phyloP scores from a whole-genome alignment of 2,113 vertebrate genomes.

The Panthera tigris region DNA sequence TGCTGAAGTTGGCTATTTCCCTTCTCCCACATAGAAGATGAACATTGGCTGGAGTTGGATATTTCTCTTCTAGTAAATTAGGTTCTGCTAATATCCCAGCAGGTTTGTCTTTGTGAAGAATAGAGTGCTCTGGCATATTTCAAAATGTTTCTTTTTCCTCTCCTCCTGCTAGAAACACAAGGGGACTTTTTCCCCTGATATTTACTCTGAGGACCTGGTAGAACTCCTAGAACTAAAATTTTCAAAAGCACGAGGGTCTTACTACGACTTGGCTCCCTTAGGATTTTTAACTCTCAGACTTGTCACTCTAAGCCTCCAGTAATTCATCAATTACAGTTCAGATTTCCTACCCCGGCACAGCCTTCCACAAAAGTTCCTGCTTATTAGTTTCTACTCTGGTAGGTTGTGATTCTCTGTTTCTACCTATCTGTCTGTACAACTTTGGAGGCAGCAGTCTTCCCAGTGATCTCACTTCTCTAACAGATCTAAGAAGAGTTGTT shows the following conservation, averaged over 20 bases:
- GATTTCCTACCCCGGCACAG: neutral
- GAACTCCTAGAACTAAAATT: conserved; percentile 9
- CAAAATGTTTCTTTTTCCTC: neutral
- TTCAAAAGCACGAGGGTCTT: neutral
- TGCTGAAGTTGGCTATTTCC: neutral
- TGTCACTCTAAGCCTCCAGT: neutral
- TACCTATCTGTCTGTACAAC: neutral
- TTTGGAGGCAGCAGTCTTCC: neutral
- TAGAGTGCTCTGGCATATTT: neutral
- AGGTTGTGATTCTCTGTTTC: neutral
- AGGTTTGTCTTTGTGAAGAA: conserved; percentile 28
- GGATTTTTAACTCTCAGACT: neutral
- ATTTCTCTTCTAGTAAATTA: neutral
- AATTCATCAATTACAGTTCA: neutral
- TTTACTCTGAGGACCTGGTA: neutral
- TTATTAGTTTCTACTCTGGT: neutral
- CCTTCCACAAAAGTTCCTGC: neutral
- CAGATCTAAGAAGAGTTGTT: neutral
- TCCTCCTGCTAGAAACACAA: neutral
- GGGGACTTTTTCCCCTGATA: neutral
- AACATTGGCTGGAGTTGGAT: neutral
- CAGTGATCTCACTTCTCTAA: neutral
- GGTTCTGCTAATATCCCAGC: neutral
- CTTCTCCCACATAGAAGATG: neutral
- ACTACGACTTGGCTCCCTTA: neutral